These are phyloP conservation scores for Neoarius graeffei DNA, from an alignment of 2,113 vertebrate species.

Conservation along the genomic window DNA sequence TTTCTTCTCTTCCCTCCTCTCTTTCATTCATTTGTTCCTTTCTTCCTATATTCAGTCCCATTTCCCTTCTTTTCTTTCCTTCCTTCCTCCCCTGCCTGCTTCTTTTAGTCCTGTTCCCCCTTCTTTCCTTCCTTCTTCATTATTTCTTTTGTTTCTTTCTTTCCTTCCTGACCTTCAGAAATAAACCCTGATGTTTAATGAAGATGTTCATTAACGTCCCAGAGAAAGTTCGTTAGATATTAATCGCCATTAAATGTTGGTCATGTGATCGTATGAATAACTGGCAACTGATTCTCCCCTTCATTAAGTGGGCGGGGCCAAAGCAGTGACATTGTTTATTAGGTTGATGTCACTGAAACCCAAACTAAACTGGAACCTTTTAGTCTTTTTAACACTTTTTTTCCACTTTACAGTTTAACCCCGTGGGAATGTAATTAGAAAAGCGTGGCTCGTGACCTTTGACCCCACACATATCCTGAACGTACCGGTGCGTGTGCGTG, in stretches of 20 bases:
- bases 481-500: constrained; percentile 82
- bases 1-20: not conserved
- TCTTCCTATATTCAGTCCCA: too few relatives aligned
- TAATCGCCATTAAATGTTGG: not conserved
- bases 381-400: not conserved
- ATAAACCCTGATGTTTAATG: not conserved
- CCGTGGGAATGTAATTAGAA: not conserved
- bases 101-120: not conserved
- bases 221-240: not conserved
- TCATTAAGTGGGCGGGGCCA: not conserved
- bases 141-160: too few relatives aligned
- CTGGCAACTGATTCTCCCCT: too few relatives aligned
- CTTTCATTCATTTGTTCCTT: not conserved
- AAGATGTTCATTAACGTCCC: not conserved
- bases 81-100: not conserved
- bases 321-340: not conserved
- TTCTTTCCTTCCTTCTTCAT: not conserved
- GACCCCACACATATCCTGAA: constrained; percentile 28
- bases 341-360: not conserved
- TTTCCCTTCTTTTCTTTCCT: too few relatives aligned
- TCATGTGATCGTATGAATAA: not conserved
- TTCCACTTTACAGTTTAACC: not conserved
- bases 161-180: too few relatives aligned
- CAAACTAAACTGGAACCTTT: too few relatives aligned
- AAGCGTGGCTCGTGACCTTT: not conserved